Evolutionary conservation across 2,888 invertebrate species (phyloP), one percentile per base, ranked within the genome.

Genomic region (Seladonia tumulorum): DNA sequence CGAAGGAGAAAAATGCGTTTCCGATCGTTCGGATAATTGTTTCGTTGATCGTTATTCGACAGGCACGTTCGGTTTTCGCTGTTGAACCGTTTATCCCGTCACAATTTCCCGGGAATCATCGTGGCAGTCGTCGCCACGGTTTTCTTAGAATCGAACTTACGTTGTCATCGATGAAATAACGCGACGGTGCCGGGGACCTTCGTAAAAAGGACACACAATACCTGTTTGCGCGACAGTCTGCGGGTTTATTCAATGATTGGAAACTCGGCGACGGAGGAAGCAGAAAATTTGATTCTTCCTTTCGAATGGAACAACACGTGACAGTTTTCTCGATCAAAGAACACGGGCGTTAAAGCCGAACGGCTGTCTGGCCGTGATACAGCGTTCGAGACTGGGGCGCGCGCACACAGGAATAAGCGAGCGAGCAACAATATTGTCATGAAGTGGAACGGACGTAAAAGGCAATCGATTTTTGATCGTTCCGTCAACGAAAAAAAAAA

Each of bases 311-410:
- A 83, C 75, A 83, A 85, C 78, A 25, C 85, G 75, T 79, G 85
- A 85, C 85, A 85, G 83, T 83, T 85, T 83, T 83, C 85, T 45
- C 74, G 83, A 85, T 83, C 85, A 85, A 85, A 85, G 85, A 83
- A 83, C 85, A 76, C 60, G 63, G 60, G 78, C 60, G 74, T 82
- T 75, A 45, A 70, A 63, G 70, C 45, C 39, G 63, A 79, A 79
- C 25, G 75, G 35, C 16, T 39, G 73, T 35, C 77, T 47, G 42
- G 71, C 75, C 53, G 70, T 71, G 85, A 84, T 84, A 82, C 83
- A 84, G 70, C 53, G 25, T n/a, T 14, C 39, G 66, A n/a, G 18
- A 8, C 29, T 29, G 29, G 16, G 57, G 57, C n/a, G 0, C 16
- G 0, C 35, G 25, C 77, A 47, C 81, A 29, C 72, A 22, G 77